Evolutionary conservation across 2,797 vertebrate genomes (phyloP), one percentile per base, ranked within the genome.

Genomic region (Cercopithecus hamlyni): DNA sequence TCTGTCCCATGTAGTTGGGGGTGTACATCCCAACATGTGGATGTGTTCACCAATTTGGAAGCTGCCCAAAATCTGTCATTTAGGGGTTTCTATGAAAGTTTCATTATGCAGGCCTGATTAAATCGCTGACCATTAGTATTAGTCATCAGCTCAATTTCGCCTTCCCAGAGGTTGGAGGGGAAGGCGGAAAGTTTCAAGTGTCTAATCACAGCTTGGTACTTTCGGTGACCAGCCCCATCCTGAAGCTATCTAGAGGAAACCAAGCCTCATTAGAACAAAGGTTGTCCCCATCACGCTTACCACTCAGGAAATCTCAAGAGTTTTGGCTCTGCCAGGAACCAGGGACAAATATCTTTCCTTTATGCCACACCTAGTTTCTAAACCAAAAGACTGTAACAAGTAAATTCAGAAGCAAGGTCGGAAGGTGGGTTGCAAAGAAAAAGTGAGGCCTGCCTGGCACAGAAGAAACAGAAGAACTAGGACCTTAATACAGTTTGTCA

Each of bases 371-470:
- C 30, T 81, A 39, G 57, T 36, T 88, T 82, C 57, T 17, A 30
- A 82, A 61, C 15, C 43, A 67, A 72, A 27, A 79, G 50, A 19
- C 5, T 19, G 24, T 6, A 77, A 76, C 39, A 67, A 84, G 24
- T 12, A 87, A 88, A 77, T 45, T 61, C 48, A 79, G 61, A 85
- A 27, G 26, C 8, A 75, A 95, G n/a, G 85, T 57, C 50, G 55
- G n/a, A 72, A 86, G 57, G 15, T 33, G 17, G 48, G 58, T 22
- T 36, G 14, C 11, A 85, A 67, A 90, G 90, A 57, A 15, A 80
- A 80, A 26, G 17, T 36, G 57, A 80, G n/a, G 24, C 26, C 58
- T 57, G 30, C 77, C 22, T 75, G 55, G 55, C 26, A 58, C 12
- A 24, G 70, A 57, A 86, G 13, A 70, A 9, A 79, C 0, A 70